Evolutionary conservation across 30 jellyfish, hydroid and myxozoan genomes (phyloP).

Genomic region (Turritopsis rubra): DNA sequence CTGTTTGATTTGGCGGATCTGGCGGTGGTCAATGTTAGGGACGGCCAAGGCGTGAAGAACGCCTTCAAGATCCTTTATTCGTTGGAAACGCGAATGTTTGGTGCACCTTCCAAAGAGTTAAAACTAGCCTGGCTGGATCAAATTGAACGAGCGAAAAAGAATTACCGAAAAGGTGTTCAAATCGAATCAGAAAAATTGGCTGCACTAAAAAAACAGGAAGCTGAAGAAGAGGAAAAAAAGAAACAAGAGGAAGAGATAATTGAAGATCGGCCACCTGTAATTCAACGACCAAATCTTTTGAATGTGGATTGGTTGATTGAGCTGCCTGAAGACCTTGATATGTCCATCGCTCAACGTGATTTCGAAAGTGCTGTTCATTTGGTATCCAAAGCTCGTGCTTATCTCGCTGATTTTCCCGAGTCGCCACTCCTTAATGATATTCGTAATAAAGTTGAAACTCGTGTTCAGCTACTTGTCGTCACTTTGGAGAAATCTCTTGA

Average conservation of each 20-base stretch:
- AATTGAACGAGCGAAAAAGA: slow-evolving; percentile 82
- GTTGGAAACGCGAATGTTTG: slow-evolving; percentile 86
- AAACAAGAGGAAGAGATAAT: slow-evolving; percentile 20
- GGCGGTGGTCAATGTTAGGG: slow-evolving; percentile 91
- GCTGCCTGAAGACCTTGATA: slow-evolving; percentile 95
- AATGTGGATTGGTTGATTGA: slow-evolving; percentile 87
- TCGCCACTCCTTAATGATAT: slow-evolving; percentile 59
- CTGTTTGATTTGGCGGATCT: slow-evolving; percentile 81
- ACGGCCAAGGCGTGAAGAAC: slow-evolving; percentile 85
- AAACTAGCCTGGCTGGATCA: slow-evolving; percentile 87
- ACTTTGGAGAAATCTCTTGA: slow-evolving; percentile 85
- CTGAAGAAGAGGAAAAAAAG: slow-evolving; percentile 4
- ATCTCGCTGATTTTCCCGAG: slow-evolving; percentile 80
- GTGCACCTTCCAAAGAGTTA: slow-evolving; percentile 70
- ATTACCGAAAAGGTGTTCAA: slow-evolving; percentile 59
- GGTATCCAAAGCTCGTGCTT: slow-evolving; percentile 77
- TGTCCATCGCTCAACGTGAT: slow-evolving; percentile 91
- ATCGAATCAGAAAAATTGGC: slow-evolving; percentile 20
- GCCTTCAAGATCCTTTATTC: slow-evolving; percentile 74
- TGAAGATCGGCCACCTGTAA: background rate
- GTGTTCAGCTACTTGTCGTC: slow-evolving; percentile 56
- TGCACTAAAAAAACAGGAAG: background rate
- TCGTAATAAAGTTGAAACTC: slow-evolving; percentile 51
- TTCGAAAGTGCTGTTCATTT: slow-evolving; percentile 81
- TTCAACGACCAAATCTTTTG: slow-evolving; percentile 64